Percentiles rank a stretch among this genome's conserved stretches.
phyloP scores from a whole-genome alignment of 2,797 vertebrate genomes.

The Synaphobranchus kaupii region DNA sequence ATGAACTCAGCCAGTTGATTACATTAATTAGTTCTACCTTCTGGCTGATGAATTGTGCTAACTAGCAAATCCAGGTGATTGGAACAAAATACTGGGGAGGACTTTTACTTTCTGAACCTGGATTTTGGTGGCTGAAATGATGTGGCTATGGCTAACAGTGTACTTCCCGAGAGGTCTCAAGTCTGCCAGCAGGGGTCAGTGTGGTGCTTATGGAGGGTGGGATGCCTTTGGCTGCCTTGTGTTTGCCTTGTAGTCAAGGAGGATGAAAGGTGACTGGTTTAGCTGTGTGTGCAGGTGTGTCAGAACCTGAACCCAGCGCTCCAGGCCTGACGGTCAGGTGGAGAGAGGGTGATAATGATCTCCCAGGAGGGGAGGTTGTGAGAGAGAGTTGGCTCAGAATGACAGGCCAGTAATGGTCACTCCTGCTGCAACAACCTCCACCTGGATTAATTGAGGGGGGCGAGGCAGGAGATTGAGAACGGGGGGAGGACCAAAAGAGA shows the following conservation, averaged over 20 bases:
- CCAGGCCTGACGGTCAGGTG: neutral
- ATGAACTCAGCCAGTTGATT: no score
- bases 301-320: neutral
- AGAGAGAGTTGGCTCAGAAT: slow-evolving; percentile 17
- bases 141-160: neutral
- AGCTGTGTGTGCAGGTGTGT: neutral
- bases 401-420: neutral
- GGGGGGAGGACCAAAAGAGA: slow-evolving; percentile 38
- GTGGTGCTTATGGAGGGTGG: slow-evolving; percentile 47
- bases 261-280: slow-evolving; percentile 53
- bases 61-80: no score
- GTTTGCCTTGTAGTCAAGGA: slow-evolving; percentile 37
- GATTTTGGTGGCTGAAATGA: neutral
- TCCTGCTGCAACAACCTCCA: neutral
- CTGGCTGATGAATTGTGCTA: no score
- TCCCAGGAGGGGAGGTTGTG: slow-evolving; percentile 43
- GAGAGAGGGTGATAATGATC: slow-evolving; percentile 55
- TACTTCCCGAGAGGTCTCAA: slow-evolving; percentile 28
- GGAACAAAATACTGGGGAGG: no score
- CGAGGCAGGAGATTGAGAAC: slow-evolving; percentile 47
- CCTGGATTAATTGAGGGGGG: slow-evolving; percentile 11
- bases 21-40: no score
- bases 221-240: neutral
- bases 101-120: no score
- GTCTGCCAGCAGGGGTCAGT: slow-evolving; percentile 68